Evolutionary conservation across 2,113 vertebrate species (phyloP).

Genomic region (Lathamus discolor): DNA sequence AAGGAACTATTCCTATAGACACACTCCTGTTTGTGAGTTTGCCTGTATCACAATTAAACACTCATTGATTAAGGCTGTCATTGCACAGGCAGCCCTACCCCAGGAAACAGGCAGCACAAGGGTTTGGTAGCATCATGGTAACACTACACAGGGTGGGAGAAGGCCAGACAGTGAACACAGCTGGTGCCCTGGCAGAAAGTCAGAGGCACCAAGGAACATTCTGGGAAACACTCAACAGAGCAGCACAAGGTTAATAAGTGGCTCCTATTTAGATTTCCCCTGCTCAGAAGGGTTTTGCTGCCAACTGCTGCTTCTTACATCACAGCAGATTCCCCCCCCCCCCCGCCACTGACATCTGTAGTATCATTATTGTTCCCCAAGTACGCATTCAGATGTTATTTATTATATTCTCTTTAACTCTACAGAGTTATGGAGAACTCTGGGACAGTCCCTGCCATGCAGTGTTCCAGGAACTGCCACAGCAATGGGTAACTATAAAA

Average conservation of each 20-base stretch:
- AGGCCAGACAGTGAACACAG: neutral
- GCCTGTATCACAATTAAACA: neutral
- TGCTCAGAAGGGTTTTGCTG: neutral
- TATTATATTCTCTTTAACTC: neutral
- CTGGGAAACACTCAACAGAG: slow-evolving; percentile 16
- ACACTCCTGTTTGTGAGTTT: neutral
- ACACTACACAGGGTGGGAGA: neutral
- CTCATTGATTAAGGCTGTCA: neutral
- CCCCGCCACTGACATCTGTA: neutral
- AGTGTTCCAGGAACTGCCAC: neutral
- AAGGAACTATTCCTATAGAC: neutral
- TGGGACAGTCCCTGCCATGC: neutral
- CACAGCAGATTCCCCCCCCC: neutral
- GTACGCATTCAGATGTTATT: neutral
- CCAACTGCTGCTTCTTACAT: neutral
- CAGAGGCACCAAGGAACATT: neutral
- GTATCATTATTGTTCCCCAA: neutral
- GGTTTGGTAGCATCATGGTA: neutral
- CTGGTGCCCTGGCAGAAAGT: neutral
- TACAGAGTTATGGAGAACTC: neutral
- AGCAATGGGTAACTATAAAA: neutral
- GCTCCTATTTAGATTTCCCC: neutral
- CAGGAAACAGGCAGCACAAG: neutral
- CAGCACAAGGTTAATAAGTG: neutral
- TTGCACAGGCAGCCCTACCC: neutral